Percentiles rank a stretch among this genome's conserved stretches.
phyloP scores from a whole-genome alignment of 2,113 vertebrate genomes.

The Aleadryas rufinucha region DNA sequence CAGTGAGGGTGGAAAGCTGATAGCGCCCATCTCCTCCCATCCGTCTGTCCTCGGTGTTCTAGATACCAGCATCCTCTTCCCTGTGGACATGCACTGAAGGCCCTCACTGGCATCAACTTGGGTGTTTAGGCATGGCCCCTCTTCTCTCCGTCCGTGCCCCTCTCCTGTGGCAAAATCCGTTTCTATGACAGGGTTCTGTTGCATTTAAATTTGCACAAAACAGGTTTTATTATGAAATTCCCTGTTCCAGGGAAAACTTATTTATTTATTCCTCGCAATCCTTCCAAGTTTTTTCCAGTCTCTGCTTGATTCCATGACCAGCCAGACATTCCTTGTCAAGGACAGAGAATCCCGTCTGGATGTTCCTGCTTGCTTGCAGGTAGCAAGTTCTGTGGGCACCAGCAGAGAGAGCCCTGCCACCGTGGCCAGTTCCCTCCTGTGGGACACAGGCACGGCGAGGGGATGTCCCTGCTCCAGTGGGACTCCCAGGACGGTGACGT shows the following conservation, averaged over 20 bases:
- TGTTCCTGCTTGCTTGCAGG: not conserved
- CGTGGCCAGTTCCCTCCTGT: accelerated
- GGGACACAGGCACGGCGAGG: not conserved
- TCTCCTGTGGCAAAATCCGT: not conserved
- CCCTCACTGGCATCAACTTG: not conserved
- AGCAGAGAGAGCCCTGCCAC: not conserved
- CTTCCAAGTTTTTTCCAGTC: not conserved
- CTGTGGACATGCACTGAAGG: not conserved
- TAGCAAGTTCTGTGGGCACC: not conserved
- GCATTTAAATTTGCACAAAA: conserved; percentile 46
- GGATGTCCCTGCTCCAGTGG: not conserved
- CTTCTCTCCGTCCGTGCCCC: not conserved
- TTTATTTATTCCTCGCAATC: not conserved
- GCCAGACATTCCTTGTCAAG: not conserved
- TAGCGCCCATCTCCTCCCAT: not conserved
- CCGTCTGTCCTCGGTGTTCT: not conserved
- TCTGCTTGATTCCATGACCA: not conserved
- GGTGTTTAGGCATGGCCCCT: not conserved
- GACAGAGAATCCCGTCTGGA: not conserved
- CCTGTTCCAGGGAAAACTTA: not conserved
- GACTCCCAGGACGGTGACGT: not conserved
- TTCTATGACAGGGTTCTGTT: not conserved
- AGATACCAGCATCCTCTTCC: not conserved
- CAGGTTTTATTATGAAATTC: not conserved
- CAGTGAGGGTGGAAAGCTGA: not conserved